phyloP scores from a whole-genome alignment of 35 echinoderm and acorn worm genomes.

The Holothuria glaberrima region DNA sequence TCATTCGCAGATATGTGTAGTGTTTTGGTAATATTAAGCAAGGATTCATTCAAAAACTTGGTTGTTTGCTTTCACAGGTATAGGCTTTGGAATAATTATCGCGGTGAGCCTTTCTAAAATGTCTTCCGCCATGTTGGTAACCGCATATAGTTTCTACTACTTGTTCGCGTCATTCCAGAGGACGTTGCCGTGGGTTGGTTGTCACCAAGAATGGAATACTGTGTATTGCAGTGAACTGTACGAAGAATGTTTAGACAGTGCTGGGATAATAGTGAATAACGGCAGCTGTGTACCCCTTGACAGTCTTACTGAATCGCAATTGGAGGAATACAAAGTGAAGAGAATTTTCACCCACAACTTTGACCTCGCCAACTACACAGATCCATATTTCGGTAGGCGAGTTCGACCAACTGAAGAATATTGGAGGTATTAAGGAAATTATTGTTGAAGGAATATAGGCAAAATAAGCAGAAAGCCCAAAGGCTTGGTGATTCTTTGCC shows the following conservation, averaged over 20 bases:
- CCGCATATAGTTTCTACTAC: constrained; percentile 23
- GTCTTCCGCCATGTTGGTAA: constrained; percentile 41
- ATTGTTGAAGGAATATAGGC: no score
- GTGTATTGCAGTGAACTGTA: background rate
- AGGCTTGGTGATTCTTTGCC: no score
- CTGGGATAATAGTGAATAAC: constrained; percentile 10
- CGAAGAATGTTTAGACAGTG: background rate
- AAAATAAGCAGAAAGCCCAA: no score
- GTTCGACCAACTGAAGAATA: constrained; percentile 36
- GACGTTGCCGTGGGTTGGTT: constrained; percentile 30
- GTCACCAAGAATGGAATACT: constrained; percentile 42
- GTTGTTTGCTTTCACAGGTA: no score
- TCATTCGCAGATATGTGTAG: no score
- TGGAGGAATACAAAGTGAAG: background rate
- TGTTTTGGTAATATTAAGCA: no score
- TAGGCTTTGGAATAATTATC: background rate
- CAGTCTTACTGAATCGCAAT: background rate
- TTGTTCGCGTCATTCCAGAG: constrained; percentile 42
- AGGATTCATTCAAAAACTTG: no score
- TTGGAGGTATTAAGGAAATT: no score
- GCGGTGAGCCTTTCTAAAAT: background rate
- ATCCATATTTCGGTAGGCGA: constrained; percentile 1
- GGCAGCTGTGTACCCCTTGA: background rate
- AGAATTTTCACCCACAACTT: background rate
- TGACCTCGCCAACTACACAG: constrained; percentile 10